Percentiles rank a stretch among this genome's conserved stretches.
phyloP scores from a whole-genome alignment of 1,140 invertebrate genomes.

The Drosophila funebris region DNA sequence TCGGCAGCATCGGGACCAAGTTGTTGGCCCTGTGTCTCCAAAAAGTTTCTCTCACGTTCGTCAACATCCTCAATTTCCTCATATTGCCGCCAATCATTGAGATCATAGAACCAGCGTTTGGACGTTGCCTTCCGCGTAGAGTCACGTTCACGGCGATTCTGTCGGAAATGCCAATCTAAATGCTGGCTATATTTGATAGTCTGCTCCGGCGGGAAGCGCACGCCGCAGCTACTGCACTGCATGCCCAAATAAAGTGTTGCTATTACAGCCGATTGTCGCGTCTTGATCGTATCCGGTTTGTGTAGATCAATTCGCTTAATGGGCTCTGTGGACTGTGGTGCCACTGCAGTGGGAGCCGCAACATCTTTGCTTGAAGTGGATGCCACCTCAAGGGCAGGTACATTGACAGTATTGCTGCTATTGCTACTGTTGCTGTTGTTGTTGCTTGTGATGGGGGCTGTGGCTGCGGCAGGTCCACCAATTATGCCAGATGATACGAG shows the following conservation, averaged over 20 bases:
- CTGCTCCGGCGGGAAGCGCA: slow-evolving; percentile 94
- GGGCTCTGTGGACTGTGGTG: slow-evolving; percentile 52
- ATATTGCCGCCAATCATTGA: slow-evolving; percentile 96
- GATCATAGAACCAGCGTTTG: slow-evolving; percentile 94
- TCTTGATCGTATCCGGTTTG: slow-evolving; percentile 90
- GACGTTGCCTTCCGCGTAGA: slow-evolving; percentile 92
- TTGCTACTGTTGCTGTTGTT: background rate
- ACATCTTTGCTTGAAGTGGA: slow-evolving; percentile 15
- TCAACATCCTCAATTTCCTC: slow-evolving; percentile 97
- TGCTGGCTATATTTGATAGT: slow-evolving; percentile 95
- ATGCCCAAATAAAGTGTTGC: slow-evolving; percentile 92
- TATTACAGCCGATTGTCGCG: slow-evolving; percentile 88
- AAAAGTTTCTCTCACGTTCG: slow-evolving; percentile 95
- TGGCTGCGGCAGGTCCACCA: slow-evolving; percentile 65
- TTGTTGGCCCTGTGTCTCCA: slow-evolving; percentile 90
- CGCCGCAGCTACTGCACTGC: slow-evolving; percentile 97
- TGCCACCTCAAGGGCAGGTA: slow-evolving; percentile 15
- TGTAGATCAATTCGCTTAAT: slow-evolving; percentile 87
- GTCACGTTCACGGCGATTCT: slow-evolving; percentile 94
- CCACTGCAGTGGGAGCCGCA: slow-evolving; percentile 26
- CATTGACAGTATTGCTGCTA: background rate
- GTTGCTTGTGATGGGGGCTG: slow-evolving; percentile 1
- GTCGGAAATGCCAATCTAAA: slow-evolving; percentile 98
- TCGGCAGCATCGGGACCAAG: slow-evolving; percentile 84
- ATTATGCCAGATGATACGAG: slow-evolving; percentile 94